Base-by-base conservation (phyloP, 2,888 invertebrate species). In the Ferrisia virgata region DNA sequence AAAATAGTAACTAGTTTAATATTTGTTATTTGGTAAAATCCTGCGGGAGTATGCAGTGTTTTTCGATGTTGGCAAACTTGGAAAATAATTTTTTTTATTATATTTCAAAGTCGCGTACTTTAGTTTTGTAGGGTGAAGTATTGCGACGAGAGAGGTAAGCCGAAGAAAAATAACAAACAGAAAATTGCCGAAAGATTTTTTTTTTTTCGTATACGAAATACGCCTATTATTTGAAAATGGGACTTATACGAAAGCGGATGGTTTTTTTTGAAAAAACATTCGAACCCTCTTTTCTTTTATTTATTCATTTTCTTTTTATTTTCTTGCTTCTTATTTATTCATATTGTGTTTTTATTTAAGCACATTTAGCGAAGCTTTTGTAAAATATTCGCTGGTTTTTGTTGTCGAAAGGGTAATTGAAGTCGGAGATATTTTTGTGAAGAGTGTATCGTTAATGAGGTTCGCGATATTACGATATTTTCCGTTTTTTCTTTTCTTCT, bases 221-320 rank as follows among this genome's bases (percentile, higher is more conserved):
- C 72, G 72, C 9, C 43, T 80, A 47, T 64, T 82, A 82, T 82
- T 82, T 64, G 82, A 82, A 82, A 82, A 82, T 82, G 82, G 82
- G 82, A 82, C 53, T 64, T 64, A 82, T 64, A 64, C 31, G 36
- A 82, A 64, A 58, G 64, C 53, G 36, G 36, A 33, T 64, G 18
- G 36, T 31, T 80, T 79, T 79, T 39, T 39, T 79, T 79, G 36
- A 33, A 81, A 64, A 82, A 82, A 82, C 64, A 82, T 82, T 53
- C 11, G 25, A 82, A 58, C 82, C 36, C 82, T 82, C 64, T 82
- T 64, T 82, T 82, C 82, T 58, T 22, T 82, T 82, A 82, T 82
- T 82, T 82, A 82, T 82, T 82, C 82, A 82, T 82, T 82, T 81
- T 81, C 81, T 81, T 53, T n/a, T 82, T 82, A 82, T 82, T 82